These are phyloP conservation scores for Brachionus koreanus DNA, from an alignment of 1,140 invertebrate species.

Conservation along the genomic window DNA sequence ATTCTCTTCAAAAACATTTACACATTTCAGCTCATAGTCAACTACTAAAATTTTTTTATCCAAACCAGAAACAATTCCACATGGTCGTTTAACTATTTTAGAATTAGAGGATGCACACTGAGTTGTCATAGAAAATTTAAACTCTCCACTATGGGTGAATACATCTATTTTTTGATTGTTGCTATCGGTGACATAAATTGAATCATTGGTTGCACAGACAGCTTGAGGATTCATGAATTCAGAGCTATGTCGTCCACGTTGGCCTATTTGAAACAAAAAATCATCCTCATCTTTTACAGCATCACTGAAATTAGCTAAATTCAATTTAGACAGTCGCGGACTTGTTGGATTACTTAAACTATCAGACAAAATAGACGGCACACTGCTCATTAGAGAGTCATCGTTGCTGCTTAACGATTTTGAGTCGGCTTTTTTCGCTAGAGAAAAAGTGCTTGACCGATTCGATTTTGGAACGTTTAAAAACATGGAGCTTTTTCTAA, in stretches of 20 bases:
- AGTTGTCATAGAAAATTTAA: constrained; percentile 58
- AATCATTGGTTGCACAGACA: constrained; percentile 55
- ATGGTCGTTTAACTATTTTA: constrained; percentile 61
- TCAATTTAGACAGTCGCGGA: neutral
- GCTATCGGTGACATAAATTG: constrained; percentile 63
- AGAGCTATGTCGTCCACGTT: constrained; percentile 61
- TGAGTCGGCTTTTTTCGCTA: neutral
- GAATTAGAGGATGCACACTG: constrained; percentile 60
- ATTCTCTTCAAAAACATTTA: constrained; percentile 62
- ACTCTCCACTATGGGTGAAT: constrained; percentile 54
- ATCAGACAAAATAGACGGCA: neutral
- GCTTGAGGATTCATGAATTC: constrained; percentile 66
- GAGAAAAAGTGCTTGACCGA: neutral
- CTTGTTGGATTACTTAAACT: neutral
- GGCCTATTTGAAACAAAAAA: constrained; percentile 53
- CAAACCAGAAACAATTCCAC: constrained; percentile 60
- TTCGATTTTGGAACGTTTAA: neutral
- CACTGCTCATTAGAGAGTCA: neutral
- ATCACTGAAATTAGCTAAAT: neutral
- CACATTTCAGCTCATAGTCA: constrained; percentile 64
- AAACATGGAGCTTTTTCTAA: neutral
- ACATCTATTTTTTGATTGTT: constrained; percentile 61
- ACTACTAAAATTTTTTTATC: constrained; percentile 64
- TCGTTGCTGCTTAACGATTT: neutral
- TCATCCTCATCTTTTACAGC: constrained; percentile 3